Percentiles rank a stretch among this genome's conserved stretches.
Evolutionary conservation across 2,797 vertebrate genomes (phyloP).

Genomic region (Hoplostethus atlanticus): DNA sequence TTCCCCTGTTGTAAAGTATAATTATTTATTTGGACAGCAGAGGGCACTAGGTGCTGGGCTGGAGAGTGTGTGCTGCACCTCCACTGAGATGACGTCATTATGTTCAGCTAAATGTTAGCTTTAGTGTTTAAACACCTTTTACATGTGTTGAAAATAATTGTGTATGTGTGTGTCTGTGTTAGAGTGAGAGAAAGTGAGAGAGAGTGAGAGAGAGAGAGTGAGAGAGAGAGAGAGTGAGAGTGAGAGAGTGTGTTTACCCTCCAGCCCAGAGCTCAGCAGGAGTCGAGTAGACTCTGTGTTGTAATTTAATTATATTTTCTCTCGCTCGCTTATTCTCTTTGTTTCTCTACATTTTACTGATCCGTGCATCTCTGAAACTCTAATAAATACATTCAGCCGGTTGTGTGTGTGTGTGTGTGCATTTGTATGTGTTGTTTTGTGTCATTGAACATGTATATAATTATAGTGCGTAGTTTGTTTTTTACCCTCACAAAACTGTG

Average conservation of each 20-base stretch:
- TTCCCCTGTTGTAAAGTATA: conserved; percentile 29
- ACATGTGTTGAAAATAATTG: too few relatives aligned
- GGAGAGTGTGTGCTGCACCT: neutral
- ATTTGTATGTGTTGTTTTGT: conserved; percentile 9
- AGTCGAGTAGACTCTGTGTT: neutral
- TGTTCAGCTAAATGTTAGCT: conserved; percentile 16
- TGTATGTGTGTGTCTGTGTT: neutral
- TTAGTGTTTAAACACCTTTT: conserved; percentile 6
- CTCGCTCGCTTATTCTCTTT: conserved; percentile 3
- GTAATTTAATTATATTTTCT: conserved; percentile 7
- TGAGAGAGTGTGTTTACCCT: neutral
- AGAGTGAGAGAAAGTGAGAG: too few relatives aligned
- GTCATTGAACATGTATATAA: conserved; percentile 3
- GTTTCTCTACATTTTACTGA: conserved; percentile 41
- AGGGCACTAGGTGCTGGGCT: conserved; percentile 21
- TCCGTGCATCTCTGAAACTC: conserved; percentile 55
- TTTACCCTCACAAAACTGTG: neutral
- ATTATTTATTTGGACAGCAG: conserved; percentile 72
- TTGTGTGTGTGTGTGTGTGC: neutral
- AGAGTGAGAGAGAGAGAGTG: too few relatives aligned
- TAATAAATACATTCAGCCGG: conserved; percentile 62
- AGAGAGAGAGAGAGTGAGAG: too few relatives aligned
- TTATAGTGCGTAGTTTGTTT: neutral
- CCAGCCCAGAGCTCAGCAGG: conserved; percentile 6
- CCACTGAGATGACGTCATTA: conserved; percentile 6